Evolutionary conservation across 2,113 vertebrate species (phyloP), one percentile per base, ranked within the genome.

Genomic region (Pycnonotus jocosus): DNA sequence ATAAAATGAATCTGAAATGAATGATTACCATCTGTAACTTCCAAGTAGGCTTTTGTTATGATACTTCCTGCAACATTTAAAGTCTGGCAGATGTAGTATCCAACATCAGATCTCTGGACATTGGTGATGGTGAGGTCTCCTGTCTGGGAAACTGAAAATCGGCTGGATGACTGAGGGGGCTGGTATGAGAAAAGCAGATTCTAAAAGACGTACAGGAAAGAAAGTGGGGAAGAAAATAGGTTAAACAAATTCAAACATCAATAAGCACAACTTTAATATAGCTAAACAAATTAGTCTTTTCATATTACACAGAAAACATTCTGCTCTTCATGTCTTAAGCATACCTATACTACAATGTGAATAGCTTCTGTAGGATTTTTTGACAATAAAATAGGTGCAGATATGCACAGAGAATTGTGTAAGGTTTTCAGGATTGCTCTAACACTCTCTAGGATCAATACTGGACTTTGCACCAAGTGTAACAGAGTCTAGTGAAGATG

Each of bases 11-110:
- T 64, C 42, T 24, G 38, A 38, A 38, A 38, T 38, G 38, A 38
- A 45, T 91, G 28, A 94, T 98, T 98, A 99, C 99, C 99, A 93
- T 99, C 99, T 38, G 99, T 99, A 95, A 99, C 99, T 97, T 99
- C 99, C 94, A 99, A 98, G 94, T 99, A 98, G 57, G 99, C 99
- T 96, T 99, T 99, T 95, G 99, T 99, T 97, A 99, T 99, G 96
- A 99, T 99, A 79, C 99, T 99, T 95, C 99, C 99, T 5, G 99
- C 99, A 68, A 99, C 99, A 97, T 99, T 99, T 90, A 99, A 98
- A 60, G 99, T 99, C 98, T 99, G 99, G 97, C 99, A 99, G 97
- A 99, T 99, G 81, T 99, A 99, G 94, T 99, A 99, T 6, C 99
- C 99, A 86, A 98, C 98, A 88, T 99, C 99, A 62, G 99, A 99